Evolutionary conservation across 2,797 vertebrate species (phyloP).

Genomic region (Thripadectes ignobilis): DNA sequence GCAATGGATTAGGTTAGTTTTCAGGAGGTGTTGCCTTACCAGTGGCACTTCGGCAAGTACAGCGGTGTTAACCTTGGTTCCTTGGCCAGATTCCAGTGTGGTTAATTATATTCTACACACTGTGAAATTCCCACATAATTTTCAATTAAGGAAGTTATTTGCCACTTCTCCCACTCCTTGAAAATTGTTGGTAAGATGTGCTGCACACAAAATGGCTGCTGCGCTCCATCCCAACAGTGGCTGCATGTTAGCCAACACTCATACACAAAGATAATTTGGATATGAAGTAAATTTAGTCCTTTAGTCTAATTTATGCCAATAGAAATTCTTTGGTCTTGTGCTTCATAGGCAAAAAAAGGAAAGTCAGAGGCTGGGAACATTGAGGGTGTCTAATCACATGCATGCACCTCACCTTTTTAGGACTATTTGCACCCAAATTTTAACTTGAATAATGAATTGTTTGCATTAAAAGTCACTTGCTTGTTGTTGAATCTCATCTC

Average conservation of each 20-base stretch:
- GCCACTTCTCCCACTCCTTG: constrained; percentile 35
- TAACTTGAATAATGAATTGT: not conserved
- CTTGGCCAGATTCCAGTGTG: constrained; percentile 34
- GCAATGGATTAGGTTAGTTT: constrained; percentile 45
- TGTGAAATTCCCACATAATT: constrained; percentile 63
- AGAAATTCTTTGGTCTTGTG: not conserved
- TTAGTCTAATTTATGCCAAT: not conserved
- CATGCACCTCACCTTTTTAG: not conserved
- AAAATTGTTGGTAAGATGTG: not conserved
- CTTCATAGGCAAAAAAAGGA: not conserved
- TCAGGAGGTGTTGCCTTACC: constrained; percentile 49
- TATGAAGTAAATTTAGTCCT: not conserved
- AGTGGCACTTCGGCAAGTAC: constrained; percentile 41
- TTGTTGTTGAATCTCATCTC: not conserved
- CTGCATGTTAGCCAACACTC: not conserved
- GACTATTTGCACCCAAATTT: not conserved
- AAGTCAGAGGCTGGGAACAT: not conserved
- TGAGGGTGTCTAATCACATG: not conserved
- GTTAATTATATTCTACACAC: constrained; percentile 56
- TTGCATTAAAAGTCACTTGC: not conserved
- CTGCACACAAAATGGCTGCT: constrained; percentile 36
- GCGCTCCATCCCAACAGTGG: not conserved
- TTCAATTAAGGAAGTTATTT: constrained; percentile 55
- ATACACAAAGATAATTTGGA: not conserved
- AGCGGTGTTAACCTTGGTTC: constrained; percentile 22